Percentiles rank a stretch among this genome's conserved stretches.
phyloP scores from a whole-genome alignment of 2,888 invertebrate genomes.

The Leptodirus hochenwartii region DNA sequence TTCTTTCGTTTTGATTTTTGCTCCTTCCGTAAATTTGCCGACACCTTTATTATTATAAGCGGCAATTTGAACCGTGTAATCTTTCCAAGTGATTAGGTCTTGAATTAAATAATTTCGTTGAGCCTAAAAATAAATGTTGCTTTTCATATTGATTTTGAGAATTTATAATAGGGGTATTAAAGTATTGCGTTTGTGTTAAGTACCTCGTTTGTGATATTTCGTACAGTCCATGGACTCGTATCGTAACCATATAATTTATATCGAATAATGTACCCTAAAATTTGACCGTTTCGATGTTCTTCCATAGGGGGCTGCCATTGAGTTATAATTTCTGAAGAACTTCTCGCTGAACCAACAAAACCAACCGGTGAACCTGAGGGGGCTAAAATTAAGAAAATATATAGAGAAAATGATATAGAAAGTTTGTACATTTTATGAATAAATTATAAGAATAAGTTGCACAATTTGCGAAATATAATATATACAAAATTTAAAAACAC shows the following conservation, averaged over 20 bases:
- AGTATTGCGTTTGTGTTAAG: too few relatives aligned
- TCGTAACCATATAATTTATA: slow-evolving; percentile 85
- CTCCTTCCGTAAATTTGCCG: slow-evolving; percentile 78
- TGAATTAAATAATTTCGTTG: slow-evolving; percentile 79
- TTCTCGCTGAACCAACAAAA: slow-evolving; percentile 86
- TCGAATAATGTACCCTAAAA: slow-evolving; percentile 81
- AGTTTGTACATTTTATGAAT: too few relatives aligned
- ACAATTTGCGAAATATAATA: too few relatives aligned
- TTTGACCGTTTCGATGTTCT: slow-evolving; percentile 88
- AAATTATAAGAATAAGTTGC: slow-evolving; percentile 10
- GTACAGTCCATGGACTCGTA: slow-evolving; percentile 77
- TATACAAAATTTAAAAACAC: too few relatives aligned
- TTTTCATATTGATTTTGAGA: not conserved
- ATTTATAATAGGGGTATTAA: not conserved
- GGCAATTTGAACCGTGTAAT: slow-evolving; percentile 90
- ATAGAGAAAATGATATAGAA: slow-evolving; percentile 9
- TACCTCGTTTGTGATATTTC: slow-evolving; percentile 78
- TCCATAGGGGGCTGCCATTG: slow-evolving; percentile 94
- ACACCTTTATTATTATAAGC: slow-evolving; percentile 94
- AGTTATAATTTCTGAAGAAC: slow-evolving; percentile 87
- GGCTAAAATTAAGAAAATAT: slow-evolving; percentile 39
- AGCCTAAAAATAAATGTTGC: slow-evolving; percentile 27
- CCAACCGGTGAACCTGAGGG: slow-evolving; percentile 92
- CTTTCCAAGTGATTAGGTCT: slow-evolving; percentile 94
- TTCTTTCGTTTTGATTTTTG: slow-evolving; percentile 89